Evolutionary conservation across 2,888 invertebrate species (phyloP).

Genomic region (Oscheius sp.): DNA sequence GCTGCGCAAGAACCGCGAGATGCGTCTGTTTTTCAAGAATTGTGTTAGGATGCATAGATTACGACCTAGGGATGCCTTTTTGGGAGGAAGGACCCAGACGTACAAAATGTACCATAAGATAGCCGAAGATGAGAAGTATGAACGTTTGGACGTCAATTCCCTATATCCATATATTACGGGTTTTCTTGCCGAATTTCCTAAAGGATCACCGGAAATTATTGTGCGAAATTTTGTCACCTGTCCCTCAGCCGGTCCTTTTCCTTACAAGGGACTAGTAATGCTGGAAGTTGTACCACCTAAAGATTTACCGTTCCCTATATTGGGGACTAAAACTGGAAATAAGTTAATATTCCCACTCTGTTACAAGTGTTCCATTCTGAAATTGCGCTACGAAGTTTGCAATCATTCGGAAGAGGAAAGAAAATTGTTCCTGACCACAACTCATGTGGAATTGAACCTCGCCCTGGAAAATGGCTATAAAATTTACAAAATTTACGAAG

Average conservation of each 20-base stretch:
- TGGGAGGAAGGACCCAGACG: conserved; percentile 20
- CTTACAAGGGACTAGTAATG: no score
- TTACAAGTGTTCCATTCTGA: neutral
- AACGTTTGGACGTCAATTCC: neutral
- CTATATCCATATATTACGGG: conserved; percentile 13
- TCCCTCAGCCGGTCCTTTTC: neutral
- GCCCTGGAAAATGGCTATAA: conserved; percentile 2
- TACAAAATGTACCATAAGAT: neutral
- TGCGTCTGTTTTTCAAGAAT: conserved; percentile 2
- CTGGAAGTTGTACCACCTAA: conserved; percentile 9
- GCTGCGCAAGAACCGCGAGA: neutral
- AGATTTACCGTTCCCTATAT: neutral
- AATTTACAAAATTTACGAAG: neutral
- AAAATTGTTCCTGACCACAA: neutral
- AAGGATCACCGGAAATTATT: neutral
- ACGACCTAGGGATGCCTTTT: conserved; percentile 7
- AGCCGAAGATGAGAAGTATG: neutral
- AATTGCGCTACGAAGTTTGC: neutral
- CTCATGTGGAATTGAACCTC: neutral
- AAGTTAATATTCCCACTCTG: conserved; percentile 1
- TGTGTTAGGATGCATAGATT: neutral
- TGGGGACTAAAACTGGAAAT: neutral
- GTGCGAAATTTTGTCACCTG: neutral
- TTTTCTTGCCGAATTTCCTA: neutral
- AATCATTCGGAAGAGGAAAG: conserved; percentile 10